Evolutionary conservation across 2,888 invertebrate species (phyloP), one percentile per base, ranked within the genome.

Genomic region (Agrotis ipsilon): DNA sequence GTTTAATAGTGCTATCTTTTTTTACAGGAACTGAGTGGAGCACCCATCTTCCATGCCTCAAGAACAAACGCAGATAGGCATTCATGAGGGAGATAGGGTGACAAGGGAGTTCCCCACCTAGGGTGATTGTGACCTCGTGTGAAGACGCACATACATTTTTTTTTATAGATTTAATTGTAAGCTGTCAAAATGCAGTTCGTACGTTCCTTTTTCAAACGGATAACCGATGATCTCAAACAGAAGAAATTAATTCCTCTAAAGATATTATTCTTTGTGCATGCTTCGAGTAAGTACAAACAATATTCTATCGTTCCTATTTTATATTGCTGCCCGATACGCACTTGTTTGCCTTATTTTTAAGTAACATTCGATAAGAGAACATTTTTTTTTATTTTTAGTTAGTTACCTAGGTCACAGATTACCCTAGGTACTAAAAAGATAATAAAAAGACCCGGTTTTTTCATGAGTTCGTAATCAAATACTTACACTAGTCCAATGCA

Each of bases 241-340:
- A 97, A 97, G 91, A 97, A 98, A 90, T 94, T 98, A 52, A 94
- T 98, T 81, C 97, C 98, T 2, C 91, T 98, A 72, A 98, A 98
- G 92, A 94, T 98, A 83, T 96, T 98, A 81, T 98, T 98, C 92
- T 98, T 98, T 90, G 97, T 98, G 70, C 97, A 98, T 93, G 97
- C 97, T 55, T 98, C 98, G 21, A 98, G 98, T 98, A 95, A 97
- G 97, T 97, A 32, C n/a, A 32, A 32, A 55, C 19, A 32, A 32
- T n/a, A n/a, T 55, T 39, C 7, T 32, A 14, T 19, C 6, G 19
- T n/a, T 55, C n/a, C 14, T 54, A 85, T 55, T 24, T 27, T 2
- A 45, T 11, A 21, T 18, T 4, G n/a, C n/a, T n/a, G n/a, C n/a
- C 11, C 39, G 1, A 32, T 32, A 32, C 32, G 32, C 32, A 32